Evolutionary conservation across 2,888 invertebrate species (phyloP).

Genomic region (Eledona agricola): DNA sequence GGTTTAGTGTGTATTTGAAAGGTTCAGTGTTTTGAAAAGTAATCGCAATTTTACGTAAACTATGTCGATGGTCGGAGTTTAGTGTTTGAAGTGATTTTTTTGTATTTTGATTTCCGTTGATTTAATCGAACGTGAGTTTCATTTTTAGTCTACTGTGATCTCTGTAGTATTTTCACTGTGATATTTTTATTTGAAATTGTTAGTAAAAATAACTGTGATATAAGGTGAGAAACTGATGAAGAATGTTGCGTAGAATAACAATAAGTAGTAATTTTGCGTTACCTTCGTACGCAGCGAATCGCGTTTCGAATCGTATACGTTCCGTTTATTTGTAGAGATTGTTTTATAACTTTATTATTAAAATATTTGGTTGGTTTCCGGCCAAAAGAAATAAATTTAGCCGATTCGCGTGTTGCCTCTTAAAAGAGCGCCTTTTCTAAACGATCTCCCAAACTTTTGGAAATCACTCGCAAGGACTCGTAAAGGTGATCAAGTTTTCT

Average conservation of each 20-base stretch:
- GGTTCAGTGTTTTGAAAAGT: constrained; percentile 13
- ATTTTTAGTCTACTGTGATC: constrained; percentile 31
- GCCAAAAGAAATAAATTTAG: constrained; percentile 28
- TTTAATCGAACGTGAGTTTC: constrained; percentile 33
- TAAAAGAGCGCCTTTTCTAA: constrained; percentile 18
- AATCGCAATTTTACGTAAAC: constrained; percentile 16
- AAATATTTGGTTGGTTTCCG: constrained; percentile 24
- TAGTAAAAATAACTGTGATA: constrained; percentile 36
- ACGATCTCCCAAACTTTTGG: constrained; percentile 21
- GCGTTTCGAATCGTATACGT: constrained; percentile 11
- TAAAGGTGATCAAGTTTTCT: constrained; percentile 29
- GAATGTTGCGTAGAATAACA: constrained; percentile 13
- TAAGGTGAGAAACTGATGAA: constrained; percentile 30
- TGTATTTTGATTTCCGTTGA: constrained; percentile 18
- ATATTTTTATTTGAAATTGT: constrained; percentile 30
- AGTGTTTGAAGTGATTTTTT: constrained; percentile 25
- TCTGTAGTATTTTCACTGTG: constrained; percentile 34
- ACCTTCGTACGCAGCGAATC: constrained; percentile 8
- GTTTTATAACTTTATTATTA: constrained; percentile 23
- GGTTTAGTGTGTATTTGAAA: constrained; percentile 27
- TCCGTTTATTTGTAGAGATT: constrained; percentile 19
- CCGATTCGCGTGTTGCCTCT: constrained; percentile 1
- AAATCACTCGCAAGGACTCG: constrained; percentile 26
- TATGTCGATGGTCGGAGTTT: constrained; percentile 23
- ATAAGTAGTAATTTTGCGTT: constrained; percentile 14